phyloP scores from a whole-genome alignment of 2,888 invertebrate genomes.

The Conomelus anceps region DNA sequence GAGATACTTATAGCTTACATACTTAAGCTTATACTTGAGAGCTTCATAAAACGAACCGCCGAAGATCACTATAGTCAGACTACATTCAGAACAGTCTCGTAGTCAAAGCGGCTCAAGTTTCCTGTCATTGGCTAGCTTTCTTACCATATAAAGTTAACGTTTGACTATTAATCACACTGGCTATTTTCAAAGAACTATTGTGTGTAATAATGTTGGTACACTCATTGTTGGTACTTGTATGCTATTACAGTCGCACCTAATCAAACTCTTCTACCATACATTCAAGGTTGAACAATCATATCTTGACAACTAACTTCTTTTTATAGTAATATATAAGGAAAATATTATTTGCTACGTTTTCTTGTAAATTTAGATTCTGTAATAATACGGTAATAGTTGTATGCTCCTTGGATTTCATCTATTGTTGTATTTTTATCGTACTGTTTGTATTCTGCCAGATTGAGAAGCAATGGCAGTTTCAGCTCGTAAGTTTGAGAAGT shows the following conservation, averaged over 20 bases:
- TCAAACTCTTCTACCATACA: background rate
- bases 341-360: background rate
- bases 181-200: background rate
- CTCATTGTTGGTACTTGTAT: background rate
- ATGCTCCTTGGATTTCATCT: background rate
- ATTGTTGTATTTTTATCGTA: too few relatives aligned
- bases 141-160: background rate
- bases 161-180: background rate
- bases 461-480: too few relatives aligned
- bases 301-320: background rate
- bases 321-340: background rate
- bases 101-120: background rate
- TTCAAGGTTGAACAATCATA: background rate
- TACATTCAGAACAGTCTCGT: background rate
- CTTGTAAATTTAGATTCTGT: background rate
- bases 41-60: background rate
- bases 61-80: background rate
- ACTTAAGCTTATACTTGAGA: background rate
- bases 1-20: background rate
- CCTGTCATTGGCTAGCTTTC: background rate
- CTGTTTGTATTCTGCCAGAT: too few relatives aligned
- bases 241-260: background rate
- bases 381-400: background rate
- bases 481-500: too few relatives aligned
- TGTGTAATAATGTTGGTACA: background rate